phyloP scores from a whole-genome alignment of 2,797 vertebrate genomes.

The Anolis apletophallus region DNA sequence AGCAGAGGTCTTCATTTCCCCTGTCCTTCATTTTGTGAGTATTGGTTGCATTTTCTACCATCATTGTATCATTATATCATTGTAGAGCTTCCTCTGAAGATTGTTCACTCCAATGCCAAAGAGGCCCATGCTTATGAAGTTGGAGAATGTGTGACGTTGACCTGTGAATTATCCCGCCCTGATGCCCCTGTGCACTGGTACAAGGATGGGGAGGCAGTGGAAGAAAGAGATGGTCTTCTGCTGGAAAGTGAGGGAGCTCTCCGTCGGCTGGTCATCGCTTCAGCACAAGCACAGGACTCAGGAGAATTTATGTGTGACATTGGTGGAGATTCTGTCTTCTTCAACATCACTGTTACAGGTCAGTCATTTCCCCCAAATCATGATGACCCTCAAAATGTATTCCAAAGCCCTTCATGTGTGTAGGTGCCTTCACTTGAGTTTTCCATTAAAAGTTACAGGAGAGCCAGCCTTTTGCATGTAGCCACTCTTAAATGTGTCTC shows the following conservation, averaged over 20 bases:
- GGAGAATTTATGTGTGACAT: conserved; percentile 94
- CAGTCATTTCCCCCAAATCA: conserved; percentile 39
- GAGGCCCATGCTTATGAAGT: conserved; percentile 83
- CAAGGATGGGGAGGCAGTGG: conserved; percentile 91
- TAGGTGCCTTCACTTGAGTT: too few relatives aligned
- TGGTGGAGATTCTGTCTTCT: conserved; percentile 90
- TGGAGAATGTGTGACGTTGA: conserved; percentile 87
- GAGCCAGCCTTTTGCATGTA: not conserved
- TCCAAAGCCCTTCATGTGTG: too few relatives aligned
- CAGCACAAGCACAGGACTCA: conserved; percentile 80
- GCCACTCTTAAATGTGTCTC: too few relatives aligned
- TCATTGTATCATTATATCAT: not conserved
- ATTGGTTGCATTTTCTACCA: not conserved
- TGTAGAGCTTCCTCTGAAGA: conserved; percentile 88
- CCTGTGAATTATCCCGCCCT: conserved; percentile 88
- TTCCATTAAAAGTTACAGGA: too few relatives aligned
- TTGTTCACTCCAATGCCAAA: conserved; percentile 87
- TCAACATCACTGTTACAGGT: conserved; percentile 91
- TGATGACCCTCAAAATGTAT: not conserved
- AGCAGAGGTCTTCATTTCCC: not conserved
- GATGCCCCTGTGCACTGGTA: conserved; percentile 85
- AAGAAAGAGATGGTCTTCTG: conserved; percentile 81
- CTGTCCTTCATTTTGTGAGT: not conserved
- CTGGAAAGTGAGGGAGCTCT: conserved; percentile 85
- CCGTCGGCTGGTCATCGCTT: conserved; percentile 84